Conservation (phyloP, 2,113 vertebrate species). For the Excalfactoria chinensis region DNA sequence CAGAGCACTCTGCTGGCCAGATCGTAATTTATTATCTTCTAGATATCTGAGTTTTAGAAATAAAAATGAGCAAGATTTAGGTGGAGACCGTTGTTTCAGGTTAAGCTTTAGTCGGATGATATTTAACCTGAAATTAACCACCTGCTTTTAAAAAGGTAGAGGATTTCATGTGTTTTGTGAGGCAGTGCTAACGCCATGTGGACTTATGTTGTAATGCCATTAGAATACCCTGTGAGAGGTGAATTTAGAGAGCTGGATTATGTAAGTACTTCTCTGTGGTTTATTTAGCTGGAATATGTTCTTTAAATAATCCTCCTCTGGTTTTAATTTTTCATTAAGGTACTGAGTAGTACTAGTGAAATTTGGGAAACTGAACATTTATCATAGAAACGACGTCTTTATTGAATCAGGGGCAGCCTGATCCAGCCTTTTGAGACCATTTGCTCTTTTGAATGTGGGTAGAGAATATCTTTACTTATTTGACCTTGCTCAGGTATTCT, state of each 20-base stretch:
- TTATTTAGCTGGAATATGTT: background rate
- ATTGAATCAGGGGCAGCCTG: background rate
- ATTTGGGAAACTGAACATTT: background rate
- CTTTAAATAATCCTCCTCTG: conserved; percentile 2
- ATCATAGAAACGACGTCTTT: background rate
- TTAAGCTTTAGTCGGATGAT: background rate
- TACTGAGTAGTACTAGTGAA: background rate
- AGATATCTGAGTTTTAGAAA: background rate
- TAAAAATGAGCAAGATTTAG: background rate
- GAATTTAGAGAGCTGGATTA: background rate
- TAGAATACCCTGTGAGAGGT: background rate
- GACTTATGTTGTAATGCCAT: background rate
- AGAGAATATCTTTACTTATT: background rate
- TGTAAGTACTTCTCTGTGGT: background rate
- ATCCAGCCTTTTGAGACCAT: background rate
- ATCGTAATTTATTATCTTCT: background rate
- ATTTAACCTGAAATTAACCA: background rate
- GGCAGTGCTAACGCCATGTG: background rate
- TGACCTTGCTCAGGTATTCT: background rate
- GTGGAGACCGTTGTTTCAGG: background rate
- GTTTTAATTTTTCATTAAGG: background rate
- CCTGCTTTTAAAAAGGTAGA: background rate
- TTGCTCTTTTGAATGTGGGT: background rate
- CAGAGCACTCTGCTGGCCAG: background rate
- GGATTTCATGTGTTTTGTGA: background rate